phyloP scores from a whole-genome alignment of 2,113 vertebrate species.

The Planiliza haematocheilus region DNA sequence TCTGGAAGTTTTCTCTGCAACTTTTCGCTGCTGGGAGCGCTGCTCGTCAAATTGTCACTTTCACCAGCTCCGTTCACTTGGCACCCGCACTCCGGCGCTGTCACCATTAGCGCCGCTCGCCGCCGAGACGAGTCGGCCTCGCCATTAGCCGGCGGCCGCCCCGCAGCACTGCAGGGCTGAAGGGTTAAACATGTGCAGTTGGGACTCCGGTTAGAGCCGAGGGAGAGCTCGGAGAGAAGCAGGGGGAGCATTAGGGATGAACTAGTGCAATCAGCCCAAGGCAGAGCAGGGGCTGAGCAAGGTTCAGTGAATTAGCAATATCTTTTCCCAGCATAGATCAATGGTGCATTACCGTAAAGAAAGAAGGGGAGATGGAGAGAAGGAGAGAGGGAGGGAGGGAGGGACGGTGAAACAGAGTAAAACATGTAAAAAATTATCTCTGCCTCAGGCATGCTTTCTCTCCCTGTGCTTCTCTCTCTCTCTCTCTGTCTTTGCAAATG shows the following conservation, averaged over 20 bases:
- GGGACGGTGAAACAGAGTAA: conserved; percentile 11
- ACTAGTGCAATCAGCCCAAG: conserved; percentile 53
- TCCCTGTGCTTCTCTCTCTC: conserved; percentile 11
- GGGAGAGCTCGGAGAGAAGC: conserved; percentile 29
- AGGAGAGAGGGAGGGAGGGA: conserved; percentile 10
- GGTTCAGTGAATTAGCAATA: conserved; percentile 69
- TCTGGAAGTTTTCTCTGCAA: conserved; percentile 18
- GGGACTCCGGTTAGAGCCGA: conserved; percentile 31
- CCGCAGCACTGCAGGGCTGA: conserved; percentile 19
- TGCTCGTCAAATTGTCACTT: conserved; percentile 45
- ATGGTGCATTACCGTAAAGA: conserved; percentile 73
- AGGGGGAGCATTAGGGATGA: conserved; percentile 58
- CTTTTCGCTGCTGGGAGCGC: conserved; percentile 21
- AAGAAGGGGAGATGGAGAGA: conserved; percentile 45
- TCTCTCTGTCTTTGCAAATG: conserved; percentile 25
- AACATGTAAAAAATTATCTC: conserved; percentile 36
- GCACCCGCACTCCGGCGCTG: conserved; percentile 40
- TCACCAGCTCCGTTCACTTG: conserved; percentile 44
- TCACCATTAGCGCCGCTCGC: conserved; percentile 58
- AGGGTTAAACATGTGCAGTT: conserved; percentile 50
- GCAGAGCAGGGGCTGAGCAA: conserved; percentile 54
- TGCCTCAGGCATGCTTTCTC: conserved; percentile 14
- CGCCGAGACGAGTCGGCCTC: conserved; percentile 32
- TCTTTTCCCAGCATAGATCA: conserved; percentile 75
- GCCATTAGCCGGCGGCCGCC: conserved; percentile 28